Evolutionary conservation across 2,113 vertebrate genomes (phyloP).

Genomic region (Periophthalmus modestus): DNA sequence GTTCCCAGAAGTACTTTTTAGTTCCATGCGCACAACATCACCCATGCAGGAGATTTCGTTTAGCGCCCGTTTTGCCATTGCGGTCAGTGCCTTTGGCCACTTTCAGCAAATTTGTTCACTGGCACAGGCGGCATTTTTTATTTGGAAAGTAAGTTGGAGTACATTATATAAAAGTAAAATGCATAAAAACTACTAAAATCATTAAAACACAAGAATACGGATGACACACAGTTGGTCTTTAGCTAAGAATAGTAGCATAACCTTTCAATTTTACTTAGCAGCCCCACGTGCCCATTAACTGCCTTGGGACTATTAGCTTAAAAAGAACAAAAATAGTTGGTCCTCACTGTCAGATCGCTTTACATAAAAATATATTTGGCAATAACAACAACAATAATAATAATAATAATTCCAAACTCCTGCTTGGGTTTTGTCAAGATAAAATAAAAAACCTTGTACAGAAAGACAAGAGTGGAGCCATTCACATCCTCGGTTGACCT

Average conservation of each 20-base stretch:
- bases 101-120: neutral
- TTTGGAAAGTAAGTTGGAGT: neutral
- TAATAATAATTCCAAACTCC: neutral
- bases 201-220: neutral
- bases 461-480: neutral
- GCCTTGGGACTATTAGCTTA: conserved; percentile 4
- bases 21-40: neutral
- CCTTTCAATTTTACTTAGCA: conserved; percentile 15
- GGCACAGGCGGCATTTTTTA: neutral
- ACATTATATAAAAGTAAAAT: neutral
- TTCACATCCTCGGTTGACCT: conserved; percentile 6
- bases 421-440: neutral
- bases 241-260: conserved; percentile 26
- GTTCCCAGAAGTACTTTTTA: neutral
- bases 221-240: neutral
- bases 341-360: neutral
- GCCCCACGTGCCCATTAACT: conserved; percentile 3
- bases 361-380: too few species aligned
- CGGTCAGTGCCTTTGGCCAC: neutral
- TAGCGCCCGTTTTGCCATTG: neutral
- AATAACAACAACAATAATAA: too few species aligned
- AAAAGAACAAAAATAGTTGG: neutral
- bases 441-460: neutral
- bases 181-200: neutral
- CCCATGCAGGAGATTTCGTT: neutral